phyloP scores from a whole-genome alignment of 2,797 vertebrate genomes.

The Parambassis ranga region DNA sequence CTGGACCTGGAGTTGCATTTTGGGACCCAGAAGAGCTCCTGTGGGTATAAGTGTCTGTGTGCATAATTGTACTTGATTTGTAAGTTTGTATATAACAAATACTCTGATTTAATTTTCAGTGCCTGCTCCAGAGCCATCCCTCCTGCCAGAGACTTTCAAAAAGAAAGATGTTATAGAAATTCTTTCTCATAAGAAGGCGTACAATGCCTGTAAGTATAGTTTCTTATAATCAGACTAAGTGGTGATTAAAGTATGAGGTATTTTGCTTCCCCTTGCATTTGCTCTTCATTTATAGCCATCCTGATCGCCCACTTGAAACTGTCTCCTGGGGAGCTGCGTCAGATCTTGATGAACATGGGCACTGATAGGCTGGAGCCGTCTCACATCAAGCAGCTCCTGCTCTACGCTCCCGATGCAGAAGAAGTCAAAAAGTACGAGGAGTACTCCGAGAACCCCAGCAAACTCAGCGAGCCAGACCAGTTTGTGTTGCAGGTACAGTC shows the following conservation, averaged over 20 bases:
- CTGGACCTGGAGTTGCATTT: constrained; percentile 98
- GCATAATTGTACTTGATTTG: constrained; percentile 5
- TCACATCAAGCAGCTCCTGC: constrained; percentile 94
- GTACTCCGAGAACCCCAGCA: constrained; percentile 85
- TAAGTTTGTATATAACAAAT: neutral
- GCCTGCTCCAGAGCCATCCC: constrained; percentile 83
- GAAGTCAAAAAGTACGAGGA: constrained; percentile 91
- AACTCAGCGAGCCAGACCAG: constrained; percentile 96
- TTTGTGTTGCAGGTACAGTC: constrained; percentile 91
- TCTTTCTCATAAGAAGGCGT: constrained; percentile 97
- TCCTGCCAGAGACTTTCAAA: constrained; percentile 87
- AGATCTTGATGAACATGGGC: constrained; percentile 91
- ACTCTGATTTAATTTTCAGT: constrained; percentile 69
- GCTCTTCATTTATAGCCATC: constrained; percentile 82
- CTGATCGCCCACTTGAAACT: constrained; percentile 97
- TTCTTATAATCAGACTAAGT: too few relatives aligned
- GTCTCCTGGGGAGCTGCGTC: constrained; percentile 88
- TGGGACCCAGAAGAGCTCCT: constrained; percentile 89
- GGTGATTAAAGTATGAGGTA: too few relatives aligned
- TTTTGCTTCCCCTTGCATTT: neutral
- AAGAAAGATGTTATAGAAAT: constrained; percentile 97
- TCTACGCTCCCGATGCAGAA: constrained; percentile 91
- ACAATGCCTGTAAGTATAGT: constrained; percentile 92
- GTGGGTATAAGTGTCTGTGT: constrained; percentile 79
- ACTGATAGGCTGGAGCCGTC: constrained; percentile 88